Base-by-base conservation (phyloP, 2,797 vertebrate species). In the Danio choprae region DNA sequence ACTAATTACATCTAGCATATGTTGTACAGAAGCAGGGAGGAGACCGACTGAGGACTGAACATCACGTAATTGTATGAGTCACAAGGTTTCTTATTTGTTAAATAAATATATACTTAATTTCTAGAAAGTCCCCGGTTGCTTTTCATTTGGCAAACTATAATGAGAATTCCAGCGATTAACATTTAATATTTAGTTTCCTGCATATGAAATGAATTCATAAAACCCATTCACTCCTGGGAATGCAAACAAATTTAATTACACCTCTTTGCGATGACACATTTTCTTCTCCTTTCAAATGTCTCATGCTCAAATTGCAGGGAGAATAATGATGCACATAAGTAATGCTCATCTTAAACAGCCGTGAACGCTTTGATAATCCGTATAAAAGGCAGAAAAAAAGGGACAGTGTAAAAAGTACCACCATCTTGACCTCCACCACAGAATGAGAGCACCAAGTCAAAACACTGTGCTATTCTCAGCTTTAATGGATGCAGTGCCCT, bases 1-100 rank as follows among this genome's bases (percentile, higher is more conserved):
- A 86, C 86, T 89, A 91, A 94, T 89, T 89, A 88, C 86, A 81
- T 76, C 77, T 71, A 81, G 78, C 80, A 84, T 83, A 82, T 84
- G 83, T 43, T 71, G 62, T 81, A 71, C 72, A 82, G 55, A 89
- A 74, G 53, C 43, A 81, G 77, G 78, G 69, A 65, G 46, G 59
- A 79, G 80, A 38, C 16, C 12, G 51, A 75, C 55, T 36, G 9
- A 84, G 4, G 63, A 80, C 55, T 80, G 69, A 20, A 68, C 73
- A 77, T 41, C 16, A 18, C 13, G 55, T 10, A 63, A 82, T 58
- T 85, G 80, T 82, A 6, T 80, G 79, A 77, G 74, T 84, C 64
- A 76, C 13, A 67, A 55, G 41, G 62, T 81, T 85, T 81, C 43
- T 60, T 86, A 41, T 81, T 84, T 85, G 48, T 75, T 82, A 71